These are phyloP conservation scores for Psittacula derbiana DNA, from an alignment of 2,797 vertebrate species.

Conservation along the genomic window DNA sequence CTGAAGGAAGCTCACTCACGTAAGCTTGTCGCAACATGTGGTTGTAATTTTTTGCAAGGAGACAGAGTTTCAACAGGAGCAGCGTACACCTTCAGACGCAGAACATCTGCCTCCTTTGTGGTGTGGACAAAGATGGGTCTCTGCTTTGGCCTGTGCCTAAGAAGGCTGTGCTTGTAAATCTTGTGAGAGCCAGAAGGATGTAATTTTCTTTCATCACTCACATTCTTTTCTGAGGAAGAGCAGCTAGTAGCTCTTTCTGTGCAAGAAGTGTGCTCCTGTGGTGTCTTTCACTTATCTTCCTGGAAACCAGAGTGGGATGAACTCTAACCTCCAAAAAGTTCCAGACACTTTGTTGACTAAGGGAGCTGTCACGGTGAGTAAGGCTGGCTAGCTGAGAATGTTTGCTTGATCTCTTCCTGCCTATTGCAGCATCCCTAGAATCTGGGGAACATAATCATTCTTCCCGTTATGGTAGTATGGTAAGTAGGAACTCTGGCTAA, in stretches of 20 bases:
- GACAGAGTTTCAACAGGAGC: not conserved
- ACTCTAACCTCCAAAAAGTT: not conserved
- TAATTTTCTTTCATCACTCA: not conserved
- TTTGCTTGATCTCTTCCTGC: not conserved
- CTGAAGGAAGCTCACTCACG: not conserved
- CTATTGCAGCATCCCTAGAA: not conserved
- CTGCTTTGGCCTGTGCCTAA: not conserved
- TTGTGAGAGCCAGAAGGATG: not conserved
- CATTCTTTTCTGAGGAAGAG: not conserved
- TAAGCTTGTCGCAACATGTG: not conserved
- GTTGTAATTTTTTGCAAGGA: not conserved
- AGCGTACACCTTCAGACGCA: not conserved
- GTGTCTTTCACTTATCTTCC: not conserved
- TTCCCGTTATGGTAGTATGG: not conserved
- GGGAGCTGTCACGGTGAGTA: not conserved
- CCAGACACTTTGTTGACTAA: not conserved
- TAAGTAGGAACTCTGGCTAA: not conserved
- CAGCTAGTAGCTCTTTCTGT: not conserved
- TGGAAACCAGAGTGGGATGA: not conserved
- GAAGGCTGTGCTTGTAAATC: not conserved
- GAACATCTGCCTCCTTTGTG: not conserved
- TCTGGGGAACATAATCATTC: not conserved
- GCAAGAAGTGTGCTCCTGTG: not conserved
- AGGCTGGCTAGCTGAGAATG: not conserved
- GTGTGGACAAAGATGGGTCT: not conserved